Evolutionary conservation across 2,113 vertebrate genomes (phyloP).

Genomic region (Cercocebus atys): DNA sequence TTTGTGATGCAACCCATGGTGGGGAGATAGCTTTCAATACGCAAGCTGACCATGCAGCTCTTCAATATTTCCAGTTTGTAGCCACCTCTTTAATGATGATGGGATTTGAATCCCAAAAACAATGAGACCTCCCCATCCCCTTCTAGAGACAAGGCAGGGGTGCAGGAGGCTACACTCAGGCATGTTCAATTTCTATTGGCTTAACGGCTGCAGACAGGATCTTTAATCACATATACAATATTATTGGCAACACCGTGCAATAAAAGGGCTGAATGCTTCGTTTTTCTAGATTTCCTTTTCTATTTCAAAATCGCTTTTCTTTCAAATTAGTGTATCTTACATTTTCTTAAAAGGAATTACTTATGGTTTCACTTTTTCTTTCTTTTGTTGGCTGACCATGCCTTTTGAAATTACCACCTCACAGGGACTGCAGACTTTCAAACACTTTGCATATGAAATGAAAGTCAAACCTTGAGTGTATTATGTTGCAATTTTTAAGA

Average conservation of each 20-base stretch:
- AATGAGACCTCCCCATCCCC: neutral
- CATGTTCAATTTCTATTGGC: conserved; percentile 70
- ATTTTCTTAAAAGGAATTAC: conserved; percentile 59
- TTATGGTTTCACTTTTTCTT: neutral
- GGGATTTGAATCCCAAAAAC: conserved; percentile 31
- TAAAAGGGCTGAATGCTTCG: conserved; percentile 26
- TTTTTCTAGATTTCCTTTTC: conserved; percentile 61
- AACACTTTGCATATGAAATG: conserved; percentile 53
- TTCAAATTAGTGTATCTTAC: conserved; percentile 39
- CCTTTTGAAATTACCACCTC: conserved; percentile 38
- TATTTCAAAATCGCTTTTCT: conserved; percentile 68
- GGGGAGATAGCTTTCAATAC: conserved; percentile 60
- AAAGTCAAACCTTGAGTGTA: neutral
- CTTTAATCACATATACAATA: conserved; percentile 66
- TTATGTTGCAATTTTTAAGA: conserved; percentile 41
- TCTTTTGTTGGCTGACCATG: conserved; percentile 11
- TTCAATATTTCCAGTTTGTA: conserved; percentile 45
- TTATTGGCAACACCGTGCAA: conserved; percentile 41
- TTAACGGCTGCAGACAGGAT: conserved; percentile 45
- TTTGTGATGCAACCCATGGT: conserved; percentile 63
- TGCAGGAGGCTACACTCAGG: conserved; percentile 11
- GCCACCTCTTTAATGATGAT: conserved; percentile 53
- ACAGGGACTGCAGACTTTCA: neutral
- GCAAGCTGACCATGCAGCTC: conserved; percentile 1
- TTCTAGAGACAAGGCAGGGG: neutral